Conservation (phyloP, 2,888 invertebrate species). For the Carpatolechia fugitivella region DNA sequence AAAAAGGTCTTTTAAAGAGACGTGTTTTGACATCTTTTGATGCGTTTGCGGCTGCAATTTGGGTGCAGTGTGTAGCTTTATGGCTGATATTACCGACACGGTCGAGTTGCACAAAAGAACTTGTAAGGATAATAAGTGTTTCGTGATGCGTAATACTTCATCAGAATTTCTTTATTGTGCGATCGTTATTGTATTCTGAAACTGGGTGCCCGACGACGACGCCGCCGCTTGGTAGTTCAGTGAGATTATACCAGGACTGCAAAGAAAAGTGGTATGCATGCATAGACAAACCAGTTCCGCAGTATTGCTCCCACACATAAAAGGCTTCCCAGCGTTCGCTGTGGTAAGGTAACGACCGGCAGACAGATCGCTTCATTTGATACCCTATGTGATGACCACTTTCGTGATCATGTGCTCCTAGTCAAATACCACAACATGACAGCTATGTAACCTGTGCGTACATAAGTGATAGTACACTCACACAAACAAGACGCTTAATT, state of each 20-base stretch:
- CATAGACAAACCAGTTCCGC: slow-evolving; percentile 66
- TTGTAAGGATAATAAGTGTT: slow-evolving; percentile 35
- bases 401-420: slow-evolving; percentile 37
- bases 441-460: slow-evolving; percentile 1
- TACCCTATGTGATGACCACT: slow-evolving; percentile 49
- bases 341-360: slow-evolving; percentile 62
- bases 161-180: slow-evolving; percentile 8
- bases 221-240: slow-evolving; percentile 8
- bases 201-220: neutral
- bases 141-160: slow-evolving; percentile 27
- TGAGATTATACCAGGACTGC: slow-evolving; percentile 32
- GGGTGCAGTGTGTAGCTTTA: slow-evolving; percentile 38
- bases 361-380: slow-evolving; percentile 71
- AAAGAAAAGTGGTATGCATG: slow-evolving; percentile 42
- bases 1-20: slow-evolving; percentile 41
- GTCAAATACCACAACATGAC: slow-evolving; percentile 10
- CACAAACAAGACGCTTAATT: neutral
- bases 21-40: slow-evolving; percentile 57
- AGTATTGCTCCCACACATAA: slow-evolving; percentile 65
- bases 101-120: slow-evolving; percentile 46
- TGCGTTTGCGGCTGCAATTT: slow-evolving; percentile 52
- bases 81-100: slow-evolving; percentile 45
- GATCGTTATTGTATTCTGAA: slow-evolving; percentile 2
- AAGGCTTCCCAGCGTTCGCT: slow-evolving; percentile 67
- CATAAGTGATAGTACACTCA: neutral